Percentiles rank a stretch among this genome's conserved stretches.
Evolutionary conservation across 2,797 vertebrate genomes (phyloP).

Genomic region (Typhlichthys eigenmanni): DNA sequence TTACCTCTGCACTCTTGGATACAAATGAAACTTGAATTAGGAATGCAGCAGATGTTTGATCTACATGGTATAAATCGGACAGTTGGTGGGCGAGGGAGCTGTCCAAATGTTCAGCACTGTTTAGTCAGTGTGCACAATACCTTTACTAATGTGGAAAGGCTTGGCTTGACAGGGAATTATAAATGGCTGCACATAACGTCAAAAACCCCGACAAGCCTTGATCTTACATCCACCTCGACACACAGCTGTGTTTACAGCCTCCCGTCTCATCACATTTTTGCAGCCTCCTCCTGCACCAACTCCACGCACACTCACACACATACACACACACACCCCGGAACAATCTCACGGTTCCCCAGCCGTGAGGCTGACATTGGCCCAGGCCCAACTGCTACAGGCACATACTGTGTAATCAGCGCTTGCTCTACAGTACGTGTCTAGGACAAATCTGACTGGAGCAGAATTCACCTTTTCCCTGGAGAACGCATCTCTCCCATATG

Average conservation of each 20-base stretch:
- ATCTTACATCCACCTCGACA: slow-evolving; percentile 39
- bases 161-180: slow-evolving; percentile 6
- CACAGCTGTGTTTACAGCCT: slow-evolving; percentile 62
- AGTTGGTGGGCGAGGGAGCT: too few relatives aligned
- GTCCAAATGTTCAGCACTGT: not conserved
- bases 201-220: slow-evolving; percentile 14
- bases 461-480: slow-evolving; percentile 19
- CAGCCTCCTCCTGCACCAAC: slow-evolving; percentile 27
- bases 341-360: slow-evolving; percentile 44
- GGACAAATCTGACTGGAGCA: slow-evolving; percentile 40
- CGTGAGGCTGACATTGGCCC: slow-evolving; percentile 57
- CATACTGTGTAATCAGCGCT: slow-evolving; percentile 30
- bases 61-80: too few relatives aligned
- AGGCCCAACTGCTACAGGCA: slow-evolving; percentile 49
- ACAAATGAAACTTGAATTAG: too few relatives aligned
- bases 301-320: slow-evolving; percentile 23
- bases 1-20: too few relatives aligned
- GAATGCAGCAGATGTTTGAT: too few relatives aligned
- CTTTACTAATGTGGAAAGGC: not conserved
- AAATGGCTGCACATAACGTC: slow-evolving; percentile 1
- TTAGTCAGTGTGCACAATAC: too few relatives aligned
- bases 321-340: slow-evolving; percentile 45
- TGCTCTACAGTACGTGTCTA: slow-evolving; percentile 27
- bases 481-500: slow-evolving; percentile 16
- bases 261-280: slow-evolving; percentile 28